phyloP scores from a whole-genome alignment of 2,797 vertebrate species.

The Novumbra hubbsi region DNA sequence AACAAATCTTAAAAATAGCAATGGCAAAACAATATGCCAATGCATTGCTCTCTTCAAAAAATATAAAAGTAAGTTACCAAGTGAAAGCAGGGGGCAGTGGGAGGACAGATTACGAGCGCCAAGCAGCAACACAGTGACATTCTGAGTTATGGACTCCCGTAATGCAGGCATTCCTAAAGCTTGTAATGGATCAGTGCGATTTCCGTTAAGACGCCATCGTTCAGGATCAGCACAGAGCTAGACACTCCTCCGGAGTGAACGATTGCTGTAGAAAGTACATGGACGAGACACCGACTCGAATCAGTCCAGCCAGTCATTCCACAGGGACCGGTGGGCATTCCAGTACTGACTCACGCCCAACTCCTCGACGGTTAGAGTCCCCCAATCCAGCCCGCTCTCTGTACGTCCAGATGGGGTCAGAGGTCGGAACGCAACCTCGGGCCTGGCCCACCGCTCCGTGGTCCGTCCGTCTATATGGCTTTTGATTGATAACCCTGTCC shows the following conservation, averaged over 20 bases:
- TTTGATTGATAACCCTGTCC: conserved; percentile 67
- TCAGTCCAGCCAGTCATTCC: not conserved
- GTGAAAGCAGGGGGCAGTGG: conserved; percentile 16
- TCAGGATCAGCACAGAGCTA: not conserved
- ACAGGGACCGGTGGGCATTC: not conserved
- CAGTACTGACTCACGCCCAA: not conserved
- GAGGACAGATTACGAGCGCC: conserved; percentile 15
- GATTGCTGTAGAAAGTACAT: not conserved
- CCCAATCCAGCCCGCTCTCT: not conserved
- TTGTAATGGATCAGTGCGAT: not conserved
- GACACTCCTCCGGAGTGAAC: not conserved
- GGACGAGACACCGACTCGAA: not conserved
- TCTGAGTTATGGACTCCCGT: not conserved
- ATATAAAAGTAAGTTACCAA: conserved; percentile 34
- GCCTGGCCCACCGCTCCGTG: conserved; percentile 54
- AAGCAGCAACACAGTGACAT: conserved; percentile 24
- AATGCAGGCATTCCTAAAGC: conserved; percentile 1
- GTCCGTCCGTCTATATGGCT: conserved; percentile 86
- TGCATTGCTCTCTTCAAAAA: conserved; percentile 39
- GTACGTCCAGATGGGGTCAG: conserved; percentile 33
- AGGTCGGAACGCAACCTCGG: conserved; percentile 36
- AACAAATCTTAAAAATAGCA: conserved; percentile 41
- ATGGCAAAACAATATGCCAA: conserved; percentile 60
- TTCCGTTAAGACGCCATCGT: not conserved
- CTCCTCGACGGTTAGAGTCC: conserved; percentile 27